A percentile compares a stretch with the other conserved stretches of the same genome.
phyloP scores from a whole-genome alignment of 2,797 vertebrate genomes.

The Gallinago stenura region DNA sequence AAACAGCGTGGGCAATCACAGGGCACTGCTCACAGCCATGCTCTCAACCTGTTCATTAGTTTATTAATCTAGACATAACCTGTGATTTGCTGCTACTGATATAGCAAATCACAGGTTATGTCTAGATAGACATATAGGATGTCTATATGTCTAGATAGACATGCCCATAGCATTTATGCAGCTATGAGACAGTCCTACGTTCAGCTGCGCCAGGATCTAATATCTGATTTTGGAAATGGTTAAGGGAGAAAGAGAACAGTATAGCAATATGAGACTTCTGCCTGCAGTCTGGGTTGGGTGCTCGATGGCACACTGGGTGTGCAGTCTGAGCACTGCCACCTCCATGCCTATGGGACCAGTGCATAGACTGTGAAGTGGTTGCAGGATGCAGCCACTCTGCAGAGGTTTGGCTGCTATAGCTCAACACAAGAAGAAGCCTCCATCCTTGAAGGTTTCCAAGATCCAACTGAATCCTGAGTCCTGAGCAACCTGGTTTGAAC shows the following conservation, averaged over 20 bases:
- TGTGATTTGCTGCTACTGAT: background rate
- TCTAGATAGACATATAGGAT: too few relatives aligned
- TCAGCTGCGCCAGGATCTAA: background rate
- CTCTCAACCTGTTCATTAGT: background rate
- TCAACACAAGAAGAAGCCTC: background rate
- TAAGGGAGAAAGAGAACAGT: background rate
- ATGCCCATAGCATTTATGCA: background rate
- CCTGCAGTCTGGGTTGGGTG: background rate
- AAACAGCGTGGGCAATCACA: background rate
- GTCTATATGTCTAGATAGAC: background rate
- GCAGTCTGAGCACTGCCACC: background rate
- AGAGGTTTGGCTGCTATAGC: background rate
- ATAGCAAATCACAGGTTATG: too few relatives aligned
- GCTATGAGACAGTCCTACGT: background rate
- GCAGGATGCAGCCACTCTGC: rapidly evolving
- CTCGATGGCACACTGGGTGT: background rate
- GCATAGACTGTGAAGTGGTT: background rate
- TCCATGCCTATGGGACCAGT: too few relatives aligned
- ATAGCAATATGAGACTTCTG: background rate
- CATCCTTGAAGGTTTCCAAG: background rate
- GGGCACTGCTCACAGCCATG: background rate
- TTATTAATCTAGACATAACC: background rate
- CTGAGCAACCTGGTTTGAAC: background rate
- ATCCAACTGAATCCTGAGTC: background rate
- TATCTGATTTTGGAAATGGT: background rate